Base-by-base conservation (phyloP, 2,888 invertebrate genomes). In the Drosophila helvetica region DNA sequence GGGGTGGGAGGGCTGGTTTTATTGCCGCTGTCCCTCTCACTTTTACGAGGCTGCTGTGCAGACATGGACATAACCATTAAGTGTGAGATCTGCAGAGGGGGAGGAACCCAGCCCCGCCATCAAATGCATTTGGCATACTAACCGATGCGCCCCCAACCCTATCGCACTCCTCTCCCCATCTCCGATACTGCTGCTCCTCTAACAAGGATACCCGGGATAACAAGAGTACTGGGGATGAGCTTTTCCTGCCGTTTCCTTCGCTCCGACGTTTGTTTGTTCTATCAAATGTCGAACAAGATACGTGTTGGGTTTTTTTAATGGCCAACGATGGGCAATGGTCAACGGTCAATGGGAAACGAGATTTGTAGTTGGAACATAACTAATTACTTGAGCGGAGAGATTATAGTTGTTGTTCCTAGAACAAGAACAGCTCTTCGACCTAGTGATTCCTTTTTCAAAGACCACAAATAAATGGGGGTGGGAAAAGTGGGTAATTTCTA, bases 281-380 rank as follows among this genome's bases (percentile, higher is more conserved):
- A 68, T 59, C 78, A 74, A 59, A 67, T 65, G 56, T 74, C 67
- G 51, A 64, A 70, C 62, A 68, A 57, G 67, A 59, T 56, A 88
- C 81, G 86, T 81, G 81, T 86, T 68, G 64, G 68, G 88, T 80
- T 76, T 88, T 82, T 83, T 67, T 81, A 78, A 78, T 75, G 62
- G 70, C 79, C 65, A 66, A 8, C 50, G 45, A 55, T 66, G 52
- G 25, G 25, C 55, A 38, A 30, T 42, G 27, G 50, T 12, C n/a
- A n/a, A 15, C 27, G 25, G 18, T 4, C 22, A 33, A 12, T 12
- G 52, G 50, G 54, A 30, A 27, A 27, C 38, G 48, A 46, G 43
- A 45, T 54, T 48, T 50, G 73, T 45, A 62, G 47, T 53, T 38
- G 45, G 25, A 62, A 73, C 68, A 71, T 75, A 53, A 60, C 69